Percentiles rank a stretch among this genome's conserved stretches.
Evolutionary conservation across 2,113 vertebrate genomes (phyloP).

Genomic region (Hemiscyllium ocellatum): DNA sequence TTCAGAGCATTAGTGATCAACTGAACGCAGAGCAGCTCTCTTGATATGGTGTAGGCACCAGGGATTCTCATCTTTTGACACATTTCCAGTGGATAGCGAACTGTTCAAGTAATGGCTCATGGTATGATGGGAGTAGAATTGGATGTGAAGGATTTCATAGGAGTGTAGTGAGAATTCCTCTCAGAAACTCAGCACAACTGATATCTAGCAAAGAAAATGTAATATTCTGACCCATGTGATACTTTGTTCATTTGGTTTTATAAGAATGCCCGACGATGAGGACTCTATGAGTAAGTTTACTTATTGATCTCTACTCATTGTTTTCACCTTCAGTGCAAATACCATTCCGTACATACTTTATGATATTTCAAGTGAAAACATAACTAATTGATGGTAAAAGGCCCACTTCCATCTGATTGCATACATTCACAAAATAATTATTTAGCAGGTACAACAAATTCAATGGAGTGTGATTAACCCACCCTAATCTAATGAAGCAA

Average conservation of each 20-base stretch:
- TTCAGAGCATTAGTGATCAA: no score
- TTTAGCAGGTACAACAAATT: neutral
- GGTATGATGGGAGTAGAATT: no score
- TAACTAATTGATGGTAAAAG: neutral
- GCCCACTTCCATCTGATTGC: neutral
- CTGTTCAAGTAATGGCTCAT: no score
- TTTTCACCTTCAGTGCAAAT: neutral
- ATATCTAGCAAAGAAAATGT: no score
- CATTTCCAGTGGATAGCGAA: no score
- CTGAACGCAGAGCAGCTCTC: no score
- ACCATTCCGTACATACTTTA: neutral
- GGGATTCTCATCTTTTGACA: no score
- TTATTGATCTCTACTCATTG: neutral
- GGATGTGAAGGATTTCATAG: no score
- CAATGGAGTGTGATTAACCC: neutral
- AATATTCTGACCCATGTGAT: no score
- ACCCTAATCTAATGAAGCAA: neutral
- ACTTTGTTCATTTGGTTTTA: neutral
- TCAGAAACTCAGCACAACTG: no score
- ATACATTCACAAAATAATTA: neutral
- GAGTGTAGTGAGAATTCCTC: no score
- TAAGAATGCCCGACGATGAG: neutral
- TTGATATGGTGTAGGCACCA: no score
- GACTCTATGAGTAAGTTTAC: neutral
- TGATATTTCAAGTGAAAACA: neutral